Percentiles rank a stretch among this genome's conserved stretches.
phyloP scores from a whole-genome alignment of 1,140 invertebrate genomes.

The Macrobrachium nipponense region DNA sequence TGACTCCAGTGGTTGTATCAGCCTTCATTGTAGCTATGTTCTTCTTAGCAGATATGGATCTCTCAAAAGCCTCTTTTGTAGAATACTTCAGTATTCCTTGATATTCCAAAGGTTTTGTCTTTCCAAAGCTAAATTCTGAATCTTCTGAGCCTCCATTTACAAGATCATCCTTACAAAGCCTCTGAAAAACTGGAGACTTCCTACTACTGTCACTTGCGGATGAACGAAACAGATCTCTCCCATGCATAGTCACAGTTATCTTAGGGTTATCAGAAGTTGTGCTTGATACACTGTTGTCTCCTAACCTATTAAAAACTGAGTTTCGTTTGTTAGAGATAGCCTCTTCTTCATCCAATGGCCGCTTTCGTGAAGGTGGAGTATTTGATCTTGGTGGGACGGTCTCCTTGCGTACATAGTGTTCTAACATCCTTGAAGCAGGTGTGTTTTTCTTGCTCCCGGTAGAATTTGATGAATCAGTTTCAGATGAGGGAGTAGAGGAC shows the following conservation, averaged over 20 bases:
- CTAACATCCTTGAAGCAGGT: constrained; percentile 61
- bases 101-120: constrained; percentile 51
- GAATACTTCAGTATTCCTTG: constrained; percentile 63
- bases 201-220: constrained; percentile 18
- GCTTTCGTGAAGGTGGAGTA: constrained; percentile 1
- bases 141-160: constrained; percentile 14
- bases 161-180: constrained; percentile 33
- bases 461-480: constrained; percentile 12
- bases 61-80: constrained; percentile 54
- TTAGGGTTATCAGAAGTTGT: constrained; percentile 62
- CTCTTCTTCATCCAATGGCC: constrained; percentile 54
- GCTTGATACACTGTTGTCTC: constrained; percentile 64
- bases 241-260: constrained; percentile 65
- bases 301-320: constrained; percentile 69
- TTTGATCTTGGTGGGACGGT: too few species aligned
- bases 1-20: constrained; percentile 37
- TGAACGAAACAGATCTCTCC: constrained; percentile 56
- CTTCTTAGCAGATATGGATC: neutral
- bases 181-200: constrained; percentile 37
- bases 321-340: constrained; percentile 62
- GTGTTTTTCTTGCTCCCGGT: constrained; percentile 56
- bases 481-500: neutral
- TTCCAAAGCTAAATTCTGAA: constrained; percentile 26
- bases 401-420: constrained; percentile 63
- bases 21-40: constrained; percentile 12